Evolutionary conservation across 1,140 invertebrate species (phyloP).

Genomic region (Aphidius ervi): DNA sequence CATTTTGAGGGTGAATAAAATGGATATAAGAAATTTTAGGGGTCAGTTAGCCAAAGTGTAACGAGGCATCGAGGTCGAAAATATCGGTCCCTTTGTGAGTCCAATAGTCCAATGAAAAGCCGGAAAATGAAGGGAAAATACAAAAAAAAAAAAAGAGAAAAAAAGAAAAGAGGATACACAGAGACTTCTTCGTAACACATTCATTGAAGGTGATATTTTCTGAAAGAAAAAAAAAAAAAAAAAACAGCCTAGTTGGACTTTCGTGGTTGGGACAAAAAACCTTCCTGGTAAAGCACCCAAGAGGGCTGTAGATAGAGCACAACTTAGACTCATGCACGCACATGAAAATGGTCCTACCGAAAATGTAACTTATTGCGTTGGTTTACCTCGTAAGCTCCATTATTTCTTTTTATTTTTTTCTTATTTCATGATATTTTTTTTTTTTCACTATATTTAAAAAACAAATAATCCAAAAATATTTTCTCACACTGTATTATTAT

Average conservation of each 20-base stretch:
- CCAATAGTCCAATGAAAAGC: slow-evolving; percentile 8
- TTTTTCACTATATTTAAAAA: too few species aligned
- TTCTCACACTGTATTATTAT: too few species aligned
- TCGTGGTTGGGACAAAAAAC: slow-evolving; percentile 11
- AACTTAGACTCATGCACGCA: slow-evolving; percentile 22
- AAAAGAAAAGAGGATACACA: not conserved
- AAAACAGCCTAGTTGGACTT: slow-evolving; percentile 1
- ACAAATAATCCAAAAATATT: too few species aligned
- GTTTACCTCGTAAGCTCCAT: slow-evolving; percentile 17
- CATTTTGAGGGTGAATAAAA: slow-evolving; percentile 31
- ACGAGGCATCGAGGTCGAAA: slow-evolving; percentile 38
- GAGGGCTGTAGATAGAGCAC: slow-evolving; percentile 32
- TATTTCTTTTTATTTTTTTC: not conserved
- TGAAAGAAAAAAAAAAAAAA: not conserved
- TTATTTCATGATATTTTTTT: not conserved
- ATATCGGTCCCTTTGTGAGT: slow-evolving; percentile 25
- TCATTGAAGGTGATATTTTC: slow-evolving; percentile 15
- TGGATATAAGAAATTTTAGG: slow-evolving; percentile 31
- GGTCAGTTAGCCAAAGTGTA: slow-evolving; percentile 41
- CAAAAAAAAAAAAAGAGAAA: slow-evolving; percentile 4
- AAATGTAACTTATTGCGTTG: slow-evolving; percentile 29
- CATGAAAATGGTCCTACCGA: slow-evolving; percentile 15
- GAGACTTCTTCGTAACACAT: not conserved
- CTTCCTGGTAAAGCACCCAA: slow-evolving; percentile 34
- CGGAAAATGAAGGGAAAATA: slow-evolving; percentile 21